Conservation (phyloP, 2,797 vertebrate genomes). For the Halcyon smyrnensis region DNA sequence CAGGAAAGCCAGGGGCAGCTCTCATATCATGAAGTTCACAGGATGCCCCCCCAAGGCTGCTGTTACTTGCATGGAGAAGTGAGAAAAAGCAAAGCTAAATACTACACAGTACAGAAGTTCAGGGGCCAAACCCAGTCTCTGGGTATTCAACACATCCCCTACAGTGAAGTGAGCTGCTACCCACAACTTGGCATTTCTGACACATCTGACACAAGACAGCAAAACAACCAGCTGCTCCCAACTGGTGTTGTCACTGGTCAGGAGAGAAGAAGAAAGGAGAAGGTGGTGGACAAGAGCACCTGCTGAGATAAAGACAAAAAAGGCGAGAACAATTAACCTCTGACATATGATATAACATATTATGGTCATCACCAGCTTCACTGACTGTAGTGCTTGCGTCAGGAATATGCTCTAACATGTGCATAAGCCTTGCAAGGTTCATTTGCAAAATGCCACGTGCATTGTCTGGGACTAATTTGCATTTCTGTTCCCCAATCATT, state of each 20-base stretch:
- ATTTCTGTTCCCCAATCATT: not conserved
- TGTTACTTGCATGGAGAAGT: not conserved
- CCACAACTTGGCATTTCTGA: not conserved
- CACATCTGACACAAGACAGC: not conserved
- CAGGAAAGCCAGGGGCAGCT: not conserved
- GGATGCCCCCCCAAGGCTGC: not conserved
- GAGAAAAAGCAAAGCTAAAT: not conserved
- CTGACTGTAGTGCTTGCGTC: not conserved
- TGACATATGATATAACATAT: not conserved
- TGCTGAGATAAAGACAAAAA: not conserved
- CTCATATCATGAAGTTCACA: not conserved
- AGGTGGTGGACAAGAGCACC: not conserved
- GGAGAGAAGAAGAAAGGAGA: not conserved
- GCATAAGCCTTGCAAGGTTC: conserved; percentile 20
- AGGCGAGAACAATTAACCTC: conserved; percentile 8
- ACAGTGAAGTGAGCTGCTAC: not conserved
- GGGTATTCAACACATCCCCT: not conserved
- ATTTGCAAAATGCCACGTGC: not conserved
- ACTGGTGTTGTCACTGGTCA: not conserved
- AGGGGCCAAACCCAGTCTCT: not conserved
- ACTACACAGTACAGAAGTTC: not conserved
- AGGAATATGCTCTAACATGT: not conserved
- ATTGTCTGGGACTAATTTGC: conserved; percentile 7
- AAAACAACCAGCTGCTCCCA: not conserved
- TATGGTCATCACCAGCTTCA: not conserved